Base-by-base conservation (phyloP, 2,888 invertebrate genomes). In the Blomia tropicalis region DNA sequence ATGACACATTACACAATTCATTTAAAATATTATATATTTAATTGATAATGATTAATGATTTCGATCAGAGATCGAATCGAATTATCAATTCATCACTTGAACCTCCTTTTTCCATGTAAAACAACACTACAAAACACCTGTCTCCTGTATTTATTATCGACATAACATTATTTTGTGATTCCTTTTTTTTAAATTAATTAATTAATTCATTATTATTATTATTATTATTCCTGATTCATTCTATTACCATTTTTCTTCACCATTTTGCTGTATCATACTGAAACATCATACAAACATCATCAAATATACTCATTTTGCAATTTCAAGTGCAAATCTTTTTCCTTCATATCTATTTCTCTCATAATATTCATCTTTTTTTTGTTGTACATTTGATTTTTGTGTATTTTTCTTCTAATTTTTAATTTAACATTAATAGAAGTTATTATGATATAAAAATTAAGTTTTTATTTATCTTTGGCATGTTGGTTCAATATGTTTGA, bases 381-480 rank as follows among this genome's bases (percentile, higher is more conserved):
- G 51, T 47, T 47, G 51, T 47, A 47, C 22, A 47, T 47, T n/a
- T n/a, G n/a, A n/a, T n/a, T 47, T 47, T 36, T 47, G 51, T 47
- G 51, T 47, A 47, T 47, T 47, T 47, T 47, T 47, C 7, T 47
- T 11, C n/a, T 47, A 11, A 47, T 47, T 47, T 25, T 47, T 17
- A 41, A 17, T 41, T 41, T 41, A n/a, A 41, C n/a, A 17, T n/a
- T 41, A 17, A n/a, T 41, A 41, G n/a, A 41, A 17, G 41, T n/a
- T 17, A 41, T n/a, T 41, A 17, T n/a, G n/a, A 41, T n/a, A 17
- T 41, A 14, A 41, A 41, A 41, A 41, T n/a, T n/a, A 41, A 41
- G 41, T 41, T 41, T n/a, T 41, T 41, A 41, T 41, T 41, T 41
- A n/a, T 41, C 14, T n/a, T 41, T 14, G 41, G n/a, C n/a, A n/a